phyloP scores from a whole-genome alignment of 2,888 invertebrate species.

The Drosophila mettleri region DNA sequence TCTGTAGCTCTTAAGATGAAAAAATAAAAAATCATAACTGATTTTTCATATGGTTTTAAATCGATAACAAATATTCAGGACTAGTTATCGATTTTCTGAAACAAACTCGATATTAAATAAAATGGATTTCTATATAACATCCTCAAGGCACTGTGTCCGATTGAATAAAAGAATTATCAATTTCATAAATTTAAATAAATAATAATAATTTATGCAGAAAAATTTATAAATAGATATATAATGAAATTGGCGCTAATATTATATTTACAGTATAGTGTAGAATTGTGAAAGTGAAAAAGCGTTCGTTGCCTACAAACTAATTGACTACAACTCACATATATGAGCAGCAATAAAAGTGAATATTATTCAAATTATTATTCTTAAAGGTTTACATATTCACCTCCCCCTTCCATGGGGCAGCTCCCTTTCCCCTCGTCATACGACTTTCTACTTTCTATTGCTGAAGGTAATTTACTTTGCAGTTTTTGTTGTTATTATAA shows the following conservation, averaged over 20 bases:
- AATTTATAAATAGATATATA: slow-evolving; percentile 15
- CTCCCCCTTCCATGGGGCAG: background rate
- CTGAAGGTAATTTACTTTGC: slow-evolving; percentile 44
- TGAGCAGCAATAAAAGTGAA: slow-evolving; percentile 57
- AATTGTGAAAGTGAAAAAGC: slow-evolving; percentile 39
- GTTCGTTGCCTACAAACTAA: slow-evolving; percentile 15
- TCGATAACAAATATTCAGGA: too few relatives aligned
- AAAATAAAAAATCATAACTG: too few relatives aligned
- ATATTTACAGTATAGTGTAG: too few relatives aligned
- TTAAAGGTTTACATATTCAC: slow-evolving; percentile 48
- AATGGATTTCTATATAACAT: too few relatives aligned
- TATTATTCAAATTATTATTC: slow-evolving; percentile 72
- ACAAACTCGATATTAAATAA: too few relatives aligned
- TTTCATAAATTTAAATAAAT: too few relatives aligned
- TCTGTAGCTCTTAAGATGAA: too few relatives aligned
- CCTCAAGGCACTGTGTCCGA: too few relatives aligned
- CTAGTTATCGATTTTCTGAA: too few relatives aligned
- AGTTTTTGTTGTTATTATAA: slow-evolving; percentile 34
- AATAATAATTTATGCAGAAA: too few relatives aligned
- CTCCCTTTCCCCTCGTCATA: background rate
- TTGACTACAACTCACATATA: slow-evolving; percentile 27
- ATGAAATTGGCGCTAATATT: too few relatives aligned
- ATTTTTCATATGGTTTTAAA: too few relatives aligned
- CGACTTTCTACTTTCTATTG: background rate
- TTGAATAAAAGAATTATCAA: slow-evolving; percentile 37